Base-by-base conservation (phyloP, 2,113 vertebrate species). In the Phylloscopus trochiloides region DNA sequence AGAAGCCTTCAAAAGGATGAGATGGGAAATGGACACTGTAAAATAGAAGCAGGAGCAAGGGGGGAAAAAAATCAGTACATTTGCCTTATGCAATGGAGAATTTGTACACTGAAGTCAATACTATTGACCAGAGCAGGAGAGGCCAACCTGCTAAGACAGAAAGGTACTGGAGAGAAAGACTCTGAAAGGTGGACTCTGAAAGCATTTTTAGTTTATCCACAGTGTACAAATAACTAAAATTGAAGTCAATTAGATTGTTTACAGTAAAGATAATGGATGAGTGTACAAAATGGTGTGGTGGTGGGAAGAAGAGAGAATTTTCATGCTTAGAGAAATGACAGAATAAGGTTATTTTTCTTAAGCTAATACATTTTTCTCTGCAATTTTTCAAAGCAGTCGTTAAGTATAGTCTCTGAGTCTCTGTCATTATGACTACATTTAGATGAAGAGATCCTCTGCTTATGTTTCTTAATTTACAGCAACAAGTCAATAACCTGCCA, bases 391-490 rank as follows among this genome's bases (percentile, higher is more conserved):
- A 65, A 91, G 48, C 34, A 5, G 4, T 34, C 4, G 0, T 47
- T 47, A 67, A 95, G 34, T 61, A 80, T 18, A 65, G 5, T 40
- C 86, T 31, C 26, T 76, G 6, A 65, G 5, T 40, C 86, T 31
- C 26, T 76, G 6, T 20, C 75, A 85, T 72, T 68, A 86, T 38
- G 40, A 52, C 59, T 70, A 68, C 34, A 65, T 52, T 83, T 87
- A 74, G 26, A 80, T 50, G 52, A 66, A 74, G 47, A 58, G 19
- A 87, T 40, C 13, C 34, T 87, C 63, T 79, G 25, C 36, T 77
- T 88, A 42, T 71, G 32, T 42, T 66, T 70, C 29, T 74, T 79
- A 22, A 88, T 74, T 83, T 59, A 86, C 40, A 86, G 34, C 34
- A 87, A 65, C 17, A 79, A 92, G 47, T 28, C 50, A 75, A 31